Percentiles rank a stretch among this genome's conserved stretches.
Conservation (phyloP, 1,140 invertebrate genomes). For the Thaumetopoea pityocampa region DNA sequence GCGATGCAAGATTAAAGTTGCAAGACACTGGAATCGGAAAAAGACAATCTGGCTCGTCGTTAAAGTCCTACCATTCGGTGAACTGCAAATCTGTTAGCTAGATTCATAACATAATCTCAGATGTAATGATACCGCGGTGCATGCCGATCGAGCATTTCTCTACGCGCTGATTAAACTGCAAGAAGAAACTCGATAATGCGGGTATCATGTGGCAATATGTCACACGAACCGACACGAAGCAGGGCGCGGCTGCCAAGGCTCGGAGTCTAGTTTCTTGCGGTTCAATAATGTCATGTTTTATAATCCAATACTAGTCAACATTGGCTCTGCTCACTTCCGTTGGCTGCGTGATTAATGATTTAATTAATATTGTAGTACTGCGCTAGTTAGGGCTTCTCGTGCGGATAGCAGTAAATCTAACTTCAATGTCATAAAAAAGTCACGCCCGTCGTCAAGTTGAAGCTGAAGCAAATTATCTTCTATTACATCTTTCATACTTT, state of each 20-base stretch:
- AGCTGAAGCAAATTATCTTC: too few relatives aligned
- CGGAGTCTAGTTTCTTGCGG: constrained; percentile 39
- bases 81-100: too few relatives aligned
- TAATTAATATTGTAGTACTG: constrained; percentile 12
- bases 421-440: too few relatives aligned
- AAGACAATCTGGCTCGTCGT: too few relatives aligned
- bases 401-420: too few relatives aligned
- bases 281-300: constrained; percentile 36
- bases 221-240: constrained; percentile 37
- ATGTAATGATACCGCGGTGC: constrained; percentile 4
- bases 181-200: constrained; percentile 40
- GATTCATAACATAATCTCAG: too few relatives aligned
- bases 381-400: too few relatives aligned
- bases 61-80: too few relatives aligned
- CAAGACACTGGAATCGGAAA: too few relatives aligned
- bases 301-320: constrained; percentile 20
- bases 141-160: constrained; percentile 34
- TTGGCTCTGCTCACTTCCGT: constrained; percentile 27
- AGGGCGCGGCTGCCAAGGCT: constrained; percentile 18
- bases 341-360: constrained; percentile 13
- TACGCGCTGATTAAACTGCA: constrained; percentile 45
- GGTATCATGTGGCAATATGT: constrained; percentile 53
- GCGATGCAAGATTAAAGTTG: too few relatives aligned
- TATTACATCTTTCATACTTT: too few relatives aligned
- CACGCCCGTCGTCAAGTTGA: too few relatives aligned